These are phyloP conservation scores for Anarsia innoxiella DNA, from an alignment of 2,888 invertebrate genomes.

Conservation along the genomic window DNA sequence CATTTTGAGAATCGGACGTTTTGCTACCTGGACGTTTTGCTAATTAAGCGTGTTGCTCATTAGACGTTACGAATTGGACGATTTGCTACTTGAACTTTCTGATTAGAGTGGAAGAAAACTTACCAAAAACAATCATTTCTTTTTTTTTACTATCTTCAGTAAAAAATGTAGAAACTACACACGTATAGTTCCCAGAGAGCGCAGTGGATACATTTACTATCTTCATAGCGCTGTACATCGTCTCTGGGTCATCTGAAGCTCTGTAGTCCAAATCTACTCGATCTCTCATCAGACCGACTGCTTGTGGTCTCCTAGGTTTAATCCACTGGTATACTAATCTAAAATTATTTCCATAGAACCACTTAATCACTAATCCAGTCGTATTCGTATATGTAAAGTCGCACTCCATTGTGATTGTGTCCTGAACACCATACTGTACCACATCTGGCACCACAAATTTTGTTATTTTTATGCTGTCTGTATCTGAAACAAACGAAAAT, in stretches of 20 bases:
- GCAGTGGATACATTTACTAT: constrained; percentile 83
- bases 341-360: constrained; percentile 81
- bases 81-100: no score
- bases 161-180: constrained; percentile 81
- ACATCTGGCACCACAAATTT: constrained; percentile 77
- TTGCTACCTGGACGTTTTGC: no score
- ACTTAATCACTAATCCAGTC: constrained; percentile 82
- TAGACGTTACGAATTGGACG: no score
- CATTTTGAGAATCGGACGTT: no score
- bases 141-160: constrained; percentile 80
- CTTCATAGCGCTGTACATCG: constrained; percentile 82
- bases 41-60: no score
- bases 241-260: constrained; percentile 79
- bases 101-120: no score
- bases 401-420: constrained; percentile 82
- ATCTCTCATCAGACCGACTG: constrained; percentile 72
- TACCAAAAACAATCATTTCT: constrained; percentile 81
- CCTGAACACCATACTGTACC: constrained; percentile 76
- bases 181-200: constrained; percentile 83
- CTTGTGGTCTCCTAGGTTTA: constrained; percentile 78
- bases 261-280: constrained; percentile 79
- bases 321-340: constrained; percentile 88
- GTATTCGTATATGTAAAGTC: constrained; percentile 79
- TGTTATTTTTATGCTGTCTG: constrained; percentile 75
- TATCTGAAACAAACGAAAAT: constrained; percentile 71